A percentile compares a stretch with the other conserved stretches of the same genome.
These are phyloP conservation scores for Rhynchonema sp. DNA, from an alignment of 2,888 invertebrate genomes.

Conservation along the genomic window DNA sequence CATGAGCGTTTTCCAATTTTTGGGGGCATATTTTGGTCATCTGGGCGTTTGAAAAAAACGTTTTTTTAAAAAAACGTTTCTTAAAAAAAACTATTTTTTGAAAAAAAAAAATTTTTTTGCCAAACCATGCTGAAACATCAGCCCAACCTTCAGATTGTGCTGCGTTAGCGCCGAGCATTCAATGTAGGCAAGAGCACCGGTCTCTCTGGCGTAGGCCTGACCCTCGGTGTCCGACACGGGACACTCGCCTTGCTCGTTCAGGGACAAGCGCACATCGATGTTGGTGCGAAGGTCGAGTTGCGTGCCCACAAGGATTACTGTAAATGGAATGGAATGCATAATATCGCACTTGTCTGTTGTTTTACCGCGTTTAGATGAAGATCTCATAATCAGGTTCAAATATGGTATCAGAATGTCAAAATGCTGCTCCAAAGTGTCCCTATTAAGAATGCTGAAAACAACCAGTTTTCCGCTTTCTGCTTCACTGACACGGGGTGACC, in stretches of 20 bases:
- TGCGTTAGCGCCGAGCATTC: slow-evolving; percentile 76
- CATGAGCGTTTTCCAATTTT: too few species aligned
- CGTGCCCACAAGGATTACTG: slow-evolving; percentile 48
- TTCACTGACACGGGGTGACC: too few species aligned
- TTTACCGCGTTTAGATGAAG: not conserved
- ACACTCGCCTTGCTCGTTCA: slow-evolving; percentile 36
- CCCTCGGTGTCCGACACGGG: slow-evolving; percentile 41
- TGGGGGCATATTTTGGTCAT: too few species aligned
- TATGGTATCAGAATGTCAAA: too few species aligned
- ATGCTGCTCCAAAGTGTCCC: too few species aligned
- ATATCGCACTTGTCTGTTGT: too few species aligned
- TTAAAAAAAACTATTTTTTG: too few species aligned
- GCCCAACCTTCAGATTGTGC: slow-evolving; percentile 67
- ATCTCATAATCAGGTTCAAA: not conserved
- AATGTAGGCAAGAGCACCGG: slow-evolving; percentile 58
- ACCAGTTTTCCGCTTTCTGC: not conserved
- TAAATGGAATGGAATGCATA: not conserved
- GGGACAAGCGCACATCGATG: slow-evolving; percentile 35
- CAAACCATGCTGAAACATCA: too few species aligned
- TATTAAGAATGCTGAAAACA: too few species aligned
- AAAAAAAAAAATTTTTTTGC: too few species aligned
- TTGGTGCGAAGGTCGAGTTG: slow-evolving; percentile 39
- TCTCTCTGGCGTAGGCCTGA: slow-evolving; percentile 49
- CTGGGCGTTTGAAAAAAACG: too few species aligned
- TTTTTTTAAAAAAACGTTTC: too few species aligned